Base-by-base conservation (phyloP, 2,888 invertebrate species). In the Molorchus minor region DNA sequence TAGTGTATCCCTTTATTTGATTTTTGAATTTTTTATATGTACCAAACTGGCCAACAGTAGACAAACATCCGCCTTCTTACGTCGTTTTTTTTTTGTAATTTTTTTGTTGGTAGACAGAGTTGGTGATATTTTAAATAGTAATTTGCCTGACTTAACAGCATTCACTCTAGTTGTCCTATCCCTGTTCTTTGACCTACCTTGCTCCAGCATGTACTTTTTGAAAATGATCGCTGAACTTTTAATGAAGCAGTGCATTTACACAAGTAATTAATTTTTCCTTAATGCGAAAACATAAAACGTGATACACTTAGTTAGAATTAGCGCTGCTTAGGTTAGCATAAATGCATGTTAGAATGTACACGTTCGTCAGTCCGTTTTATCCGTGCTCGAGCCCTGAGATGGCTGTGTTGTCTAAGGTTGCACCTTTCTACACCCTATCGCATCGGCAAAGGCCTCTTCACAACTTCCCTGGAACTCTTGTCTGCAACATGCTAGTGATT, bases 361-460 rank as follows among this genome's bases (percentile, higher is more conserved):
- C 61, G 67, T 71, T 60, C 71, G 69, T 69, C 58, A 69, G 69
- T 71, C 62, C 62, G 56, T 65, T 70, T 67, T 71, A 69, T 65
- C 62, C 67, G 61, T 65, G 65, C 59, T 74, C 76, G 38, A 49
- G 38, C 38, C 75, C 61, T 44, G 41, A 61, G 63, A 69, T 79
- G 81, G 81, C 81, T 81, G 81, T 81, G 81, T 81, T 81, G 81
- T 81, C 80, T 79, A 72, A 71, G 77, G 77, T 77, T 78, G 79
- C 79, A 79, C 79, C 70, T 61, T 25, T 65, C 57, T 64, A 72
- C 71, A 71, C 73, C 71, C 56, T n/a, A 51, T 66, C 59, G 56
- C 65, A 70, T 69, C 58, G 69, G 65, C 67, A 69, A 46, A 47
- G 49, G 49, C 38, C 49, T 25, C 49, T 25, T 58, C 57, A 58